These are phyloP conservation scores for Willowsia nigromaculata DNA, from an alignment of 2,888 invertebrate genomes.

Conservation along the genomic window DNA sequence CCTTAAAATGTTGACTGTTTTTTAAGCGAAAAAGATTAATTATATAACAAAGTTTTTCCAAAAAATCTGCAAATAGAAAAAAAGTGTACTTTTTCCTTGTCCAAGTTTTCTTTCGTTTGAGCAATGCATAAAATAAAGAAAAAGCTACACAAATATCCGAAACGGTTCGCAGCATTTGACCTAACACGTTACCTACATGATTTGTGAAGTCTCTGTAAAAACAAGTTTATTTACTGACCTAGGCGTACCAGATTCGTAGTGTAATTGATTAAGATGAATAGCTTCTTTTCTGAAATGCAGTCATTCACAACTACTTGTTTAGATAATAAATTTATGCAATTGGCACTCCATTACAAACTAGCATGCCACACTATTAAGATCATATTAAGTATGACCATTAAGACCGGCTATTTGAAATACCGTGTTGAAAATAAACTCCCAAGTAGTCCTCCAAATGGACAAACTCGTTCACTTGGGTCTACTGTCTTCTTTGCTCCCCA, in stretches of 20 bases:
- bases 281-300: not conserved
- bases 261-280: conserved; percentile 27
- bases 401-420: not conserved
- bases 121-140: not conserved
- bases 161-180: not conserved
- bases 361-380: not conserved
- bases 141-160: not conserved
- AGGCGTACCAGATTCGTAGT: not conserved
- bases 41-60: not conserved
- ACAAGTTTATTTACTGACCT: not conserved
- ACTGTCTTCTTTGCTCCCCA: conserved; percentile 32
- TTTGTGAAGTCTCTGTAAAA: not conserved
- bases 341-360: not conserved
- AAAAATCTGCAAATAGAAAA: not conserved
- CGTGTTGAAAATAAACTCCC: not conserved
- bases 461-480: not conserved
- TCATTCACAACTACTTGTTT: not conserved
- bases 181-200: not conserved
- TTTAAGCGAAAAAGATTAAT: conserved; percentile 10
- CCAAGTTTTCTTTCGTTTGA: not conserved
- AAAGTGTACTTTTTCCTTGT: not conserved
- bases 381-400: not conserved
- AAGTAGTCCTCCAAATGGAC: not conserved
- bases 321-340: not conserved
- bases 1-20: not conserved